Evolutionary conservation across 2,797 vertebrate species (phyloP).

Genomic region (Enteromius paludinosus): DNA sequence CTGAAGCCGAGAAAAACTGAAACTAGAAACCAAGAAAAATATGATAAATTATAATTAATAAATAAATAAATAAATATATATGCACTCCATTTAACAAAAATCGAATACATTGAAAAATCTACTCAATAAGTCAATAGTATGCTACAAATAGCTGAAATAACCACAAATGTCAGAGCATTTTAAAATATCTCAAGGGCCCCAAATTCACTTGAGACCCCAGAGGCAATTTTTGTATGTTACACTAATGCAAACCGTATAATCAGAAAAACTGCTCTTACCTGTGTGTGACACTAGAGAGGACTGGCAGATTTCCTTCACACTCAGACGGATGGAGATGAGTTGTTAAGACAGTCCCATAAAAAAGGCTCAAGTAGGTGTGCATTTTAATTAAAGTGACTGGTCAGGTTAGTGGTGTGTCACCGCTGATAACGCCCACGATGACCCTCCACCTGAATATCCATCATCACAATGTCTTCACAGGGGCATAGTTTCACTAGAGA

Average conservation of each 20-base stretch:
- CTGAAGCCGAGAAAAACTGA: neutral
- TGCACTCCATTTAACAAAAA: no score
- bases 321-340: constrained; percentile 2
- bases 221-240: neutral
- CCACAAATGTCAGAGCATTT: no score
- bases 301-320: neutral
- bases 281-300: no score
- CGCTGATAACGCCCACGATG: neutral
- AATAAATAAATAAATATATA: no score
- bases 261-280: constrained; percentile 10
- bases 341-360: neutral
- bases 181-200: no score
- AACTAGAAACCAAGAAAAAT: no score
- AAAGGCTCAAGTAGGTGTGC: neutral
- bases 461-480: neutral
- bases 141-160: no score
- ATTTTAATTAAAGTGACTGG: neutral
- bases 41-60: no score
- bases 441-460: neutral
- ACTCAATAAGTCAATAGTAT: no score
- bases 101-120: no score
- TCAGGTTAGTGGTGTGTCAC: neutral
- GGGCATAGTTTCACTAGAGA: neutral
- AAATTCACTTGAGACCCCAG: no score
- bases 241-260: neutral